Percentiles rank a stretch among this genome's conserved stretches.
These are phyloP conservation scores for Mylabris sibirica DNA, from an alignment of 2,888 invertebrate species.

Conservation along the genomic window DNA sequence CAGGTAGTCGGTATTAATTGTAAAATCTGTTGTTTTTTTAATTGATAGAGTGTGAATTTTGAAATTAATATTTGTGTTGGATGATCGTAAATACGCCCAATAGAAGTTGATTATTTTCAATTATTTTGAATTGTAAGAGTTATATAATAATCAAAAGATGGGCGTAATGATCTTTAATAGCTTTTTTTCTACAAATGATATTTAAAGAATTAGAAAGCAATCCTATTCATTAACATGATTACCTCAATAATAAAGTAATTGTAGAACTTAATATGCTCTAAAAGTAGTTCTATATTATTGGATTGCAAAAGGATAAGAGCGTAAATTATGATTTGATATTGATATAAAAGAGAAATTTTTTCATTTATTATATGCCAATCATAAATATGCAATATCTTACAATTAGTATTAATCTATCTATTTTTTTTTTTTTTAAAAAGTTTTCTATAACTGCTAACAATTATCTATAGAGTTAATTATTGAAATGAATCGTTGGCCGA, in stretches of 20 bases:
- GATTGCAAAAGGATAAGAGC: not conserved
- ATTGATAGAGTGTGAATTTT: not conserved
- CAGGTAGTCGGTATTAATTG: not conserved
- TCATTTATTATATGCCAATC: not conserved
- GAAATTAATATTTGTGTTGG: not conserved
- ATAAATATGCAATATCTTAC: not conserved
- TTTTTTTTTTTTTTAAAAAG: not conserved
- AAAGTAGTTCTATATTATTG: not conserved
- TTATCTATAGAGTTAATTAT: not conserved
- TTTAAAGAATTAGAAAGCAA: constrained; percentile 18
- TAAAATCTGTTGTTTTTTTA: not conserved
- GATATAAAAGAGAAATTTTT: not conserved
- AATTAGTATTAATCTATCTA: not conserved
- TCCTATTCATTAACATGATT: constrained; percentile 17
- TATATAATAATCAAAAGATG: constrained; percentile 9
- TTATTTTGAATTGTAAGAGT: not conserved
- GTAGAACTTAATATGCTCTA: not conserved
- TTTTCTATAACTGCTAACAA: not conserved
- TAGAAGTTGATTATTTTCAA: constrained; percentile 3
- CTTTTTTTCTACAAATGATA: constrained; percentile 6
- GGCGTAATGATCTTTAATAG: constrained; percentile 7
- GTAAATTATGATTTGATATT: not conserved
- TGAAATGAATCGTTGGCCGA: not conserved
- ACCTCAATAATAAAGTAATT: constrained; percentile 19
- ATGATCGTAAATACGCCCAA: not conserved